Evolutionary conservation across 2,888 invertebrate genomes (phyloP).

Genomic region (Colletes collaris): DNA sequence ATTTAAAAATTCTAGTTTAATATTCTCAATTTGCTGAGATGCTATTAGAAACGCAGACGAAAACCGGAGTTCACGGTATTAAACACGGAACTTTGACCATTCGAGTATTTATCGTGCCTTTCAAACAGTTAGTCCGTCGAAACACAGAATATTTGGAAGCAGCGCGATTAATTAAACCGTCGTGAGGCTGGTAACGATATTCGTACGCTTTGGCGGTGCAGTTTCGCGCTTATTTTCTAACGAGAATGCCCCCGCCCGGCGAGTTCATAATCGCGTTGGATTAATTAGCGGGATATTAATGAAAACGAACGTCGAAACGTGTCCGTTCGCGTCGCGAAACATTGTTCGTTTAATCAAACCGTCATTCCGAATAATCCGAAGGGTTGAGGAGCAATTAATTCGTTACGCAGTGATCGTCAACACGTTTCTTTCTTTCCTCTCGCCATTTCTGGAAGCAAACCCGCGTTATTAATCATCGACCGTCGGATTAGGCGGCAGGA

Average conservation of each 20-base stretch:
- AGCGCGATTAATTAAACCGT: constrained; percentile 31
- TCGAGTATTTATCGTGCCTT: constrained; percentile 1
- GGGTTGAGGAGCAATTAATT: constrained; percentile 24
- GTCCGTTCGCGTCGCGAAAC: background rate
- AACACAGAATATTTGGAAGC: background rate
- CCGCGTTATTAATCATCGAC: constrained; percentile 49
- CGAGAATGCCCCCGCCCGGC: background rate
- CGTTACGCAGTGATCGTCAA: constrained; percentile 12
- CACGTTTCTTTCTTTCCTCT: constrained; percentile 13
- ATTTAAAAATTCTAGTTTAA: too few relatives aligned
- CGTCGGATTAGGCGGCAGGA: constrained; percentile 62
- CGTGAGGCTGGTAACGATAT: constrained; percentile 3
- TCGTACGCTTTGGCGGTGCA: background rate
- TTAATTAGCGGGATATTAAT: constrained; percentile 14
- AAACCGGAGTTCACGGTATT: background rate
- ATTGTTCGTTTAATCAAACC: constrained; percentile 16
- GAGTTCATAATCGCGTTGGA: background rate
- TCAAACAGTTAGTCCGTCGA: background rate
- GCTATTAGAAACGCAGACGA: background rate
- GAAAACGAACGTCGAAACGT: constrained; percentile 4
- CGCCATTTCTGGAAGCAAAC: background rate
- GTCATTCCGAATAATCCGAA: constrained; percentile 1
- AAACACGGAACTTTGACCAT: background rate
- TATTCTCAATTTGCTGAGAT: too few relatives aligned
- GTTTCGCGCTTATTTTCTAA: constrained; percentile 22